Evolutionary conservation across 2,888 invertebrate species (phyloP), one percentile per base, ranked within the genome.

Genomic region (Rhamnusium bicolor): DNA sequence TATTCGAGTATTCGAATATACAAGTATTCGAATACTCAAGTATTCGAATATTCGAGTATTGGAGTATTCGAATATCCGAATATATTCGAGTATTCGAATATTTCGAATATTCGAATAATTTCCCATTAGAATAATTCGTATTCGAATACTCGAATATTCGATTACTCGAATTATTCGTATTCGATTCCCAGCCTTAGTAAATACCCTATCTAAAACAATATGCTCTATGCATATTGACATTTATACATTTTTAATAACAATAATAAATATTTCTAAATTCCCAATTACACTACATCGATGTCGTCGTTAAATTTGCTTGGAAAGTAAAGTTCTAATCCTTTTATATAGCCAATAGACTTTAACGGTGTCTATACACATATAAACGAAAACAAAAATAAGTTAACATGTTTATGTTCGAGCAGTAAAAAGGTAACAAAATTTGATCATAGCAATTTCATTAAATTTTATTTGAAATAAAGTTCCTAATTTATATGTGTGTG

Each of bases 401-500:
- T 54, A 54, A 54, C 40, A 60, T 12, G 18, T 40, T 60, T 19
- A 40, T 40, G 60, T 40, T 32, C 18, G 5, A 19, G 40, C 40
- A 60, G 14, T 60, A 60, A 60, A 60, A 40, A 60, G 19, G 40
- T 29, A 60, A 60, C 32, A 60, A 32, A 32, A 40, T 60, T 60
- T 40, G 46, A 40, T 40, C 60, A 32, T 60, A 12, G 18, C 61
- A 21, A 47, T 61, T 46, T 46, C 46, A 46, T 61, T 61, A 61
- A 61, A 21, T 47, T 61, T 61, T 61, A 61, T 46, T 61, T 47
- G 21, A 6, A 61, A 32, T 61, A 61, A 61, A 61, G 46, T 21
- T 47, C 61, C 61, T 61, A 61, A 61, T 61, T 61, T 61, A 46
- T 61, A 61, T 47, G 14, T 47, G n/a, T 46, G 12, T 19, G 61